Percentiles rank a stretch among this genome's conserved stretches.
Conservation (phyloP, 2,113 vertebrate genomes). For the Spilogale gracilis region DNA sequence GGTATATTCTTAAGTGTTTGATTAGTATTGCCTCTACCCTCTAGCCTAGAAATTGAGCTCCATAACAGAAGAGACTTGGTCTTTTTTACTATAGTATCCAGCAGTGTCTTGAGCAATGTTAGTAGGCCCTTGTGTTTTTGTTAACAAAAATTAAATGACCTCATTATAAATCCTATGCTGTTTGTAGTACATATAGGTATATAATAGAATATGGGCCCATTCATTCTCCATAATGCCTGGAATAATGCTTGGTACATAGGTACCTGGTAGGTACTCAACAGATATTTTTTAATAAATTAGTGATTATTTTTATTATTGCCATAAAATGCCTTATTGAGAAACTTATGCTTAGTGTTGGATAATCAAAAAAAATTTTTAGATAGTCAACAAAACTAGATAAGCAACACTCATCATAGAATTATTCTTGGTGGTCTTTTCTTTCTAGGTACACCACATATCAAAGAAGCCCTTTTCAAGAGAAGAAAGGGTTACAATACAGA, state of each 20-base stretch:
- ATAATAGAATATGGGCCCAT: not conserved
- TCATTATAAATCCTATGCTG: not conserved
- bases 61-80: not conserved
- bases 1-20: conserved; percentile 1
- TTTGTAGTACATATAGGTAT: not conserved
- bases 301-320: conserved; percentile 34
- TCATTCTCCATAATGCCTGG: not conserved
- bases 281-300: not conserved
- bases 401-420: not conserved
- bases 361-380: not conserved
- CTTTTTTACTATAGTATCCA: not conserved
- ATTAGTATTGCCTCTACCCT: not conserved
- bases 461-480: conserved; percentile 19
- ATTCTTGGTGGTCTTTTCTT: not conserved
- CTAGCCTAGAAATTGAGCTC: not conserved
- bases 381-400: not conserved
- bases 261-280: not conserved
- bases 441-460: not conserved
- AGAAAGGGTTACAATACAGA: not conserved
- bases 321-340: conserved; percentile 50
- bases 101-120: not conserved
- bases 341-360: not conserved
- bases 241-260: not conserved
- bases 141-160: not conserved
- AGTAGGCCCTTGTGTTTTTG: not conserved